Conservation (phyloP, 2,797 vertebrate genomes). For the Microctenopoma stevenorrisi region DNA sequence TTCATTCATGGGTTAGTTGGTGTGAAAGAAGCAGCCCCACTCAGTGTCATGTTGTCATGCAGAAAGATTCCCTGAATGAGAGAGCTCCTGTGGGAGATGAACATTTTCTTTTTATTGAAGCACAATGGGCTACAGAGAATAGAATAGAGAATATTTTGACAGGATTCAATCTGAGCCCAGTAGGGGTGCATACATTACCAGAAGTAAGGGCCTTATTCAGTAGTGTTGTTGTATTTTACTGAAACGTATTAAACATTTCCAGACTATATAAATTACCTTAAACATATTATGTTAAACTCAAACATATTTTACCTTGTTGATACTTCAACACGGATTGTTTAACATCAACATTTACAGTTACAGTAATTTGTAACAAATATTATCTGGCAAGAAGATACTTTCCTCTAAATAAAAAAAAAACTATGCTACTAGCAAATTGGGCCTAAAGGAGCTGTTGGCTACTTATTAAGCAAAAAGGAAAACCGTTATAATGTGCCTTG, state of each 20-base stretch:
- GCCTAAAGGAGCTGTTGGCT: neutral
- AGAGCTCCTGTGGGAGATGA: slow-evolving; percentile 28
- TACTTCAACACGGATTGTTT: neutral
- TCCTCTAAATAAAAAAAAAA: slow-evolving; percentile 3
- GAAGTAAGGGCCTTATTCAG: neutral
- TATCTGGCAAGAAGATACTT: slow-evolving; percentile 20
- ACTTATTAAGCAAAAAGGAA: slow-evolving; percentile 14
- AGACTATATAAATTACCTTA: neutral
- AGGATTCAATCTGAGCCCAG: slow-evolving; percentile 27
- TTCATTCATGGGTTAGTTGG: slow-evolving; percentile 30
- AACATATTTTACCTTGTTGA: neutral
- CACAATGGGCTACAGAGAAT: slow-evolving; percentile 4
- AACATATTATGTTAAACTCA: neutral
- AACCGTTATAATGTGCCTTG: neutral
- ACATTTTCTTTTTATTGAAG: slow-evolving; percentile 29
- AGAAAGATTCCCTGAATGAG: slow-evolving; percentile 39
- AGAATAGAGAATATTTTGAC: slow-evolving; percentile 8
- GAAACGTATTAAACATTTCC: neutral
- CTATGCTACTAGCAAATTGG: slow-evolving; percentile 7
- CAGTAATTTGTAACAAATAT: neutral
- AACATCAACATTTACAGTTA: neutral
- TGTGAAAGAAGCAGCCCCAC: slow-evolving; percentile 15
- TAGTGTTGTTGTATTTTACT: neutral
- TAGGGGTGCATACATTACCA: slow-evolving; percentile 28
- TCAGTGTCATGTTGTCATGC: slow-evolving; percentile 34